Evolutionary conservation across 1,140 invertebrate genomes (phyloP), one percentile per base, ranked within the genome.

Genomic region (Polypedilum pembai): DNA sequence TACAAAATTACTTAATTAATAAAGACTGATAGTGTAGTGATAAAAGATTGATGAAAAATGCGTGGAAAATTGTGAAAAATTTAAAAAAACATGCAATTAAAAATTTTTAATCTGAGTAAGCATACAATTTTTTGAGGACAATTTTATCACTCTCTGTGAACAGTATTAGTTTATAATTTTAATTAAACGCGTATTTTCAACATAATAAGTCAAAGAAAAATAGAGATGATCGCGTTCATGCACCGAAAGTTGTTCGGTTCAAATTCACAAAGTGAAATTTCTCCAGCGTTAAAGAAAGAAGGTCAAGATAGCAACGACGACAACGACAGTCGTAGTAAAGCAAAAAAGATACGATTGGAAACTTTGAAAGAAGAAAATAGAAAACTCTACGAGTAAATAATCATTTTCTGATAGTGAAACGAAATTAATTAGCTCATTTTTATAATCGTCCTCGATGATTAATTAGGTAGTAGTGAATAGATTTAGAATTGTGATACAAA

Each of bases 181-280:
- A 56, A 1, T n/a, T n/a, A n/a, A n/a, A n/a, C 45, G n/a, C 45
- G 12, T 56, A n/a, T 56, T 56, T 12, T 15, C 12, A 56, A n/a
- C 4, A 56, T 56, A 4, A 56, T 56, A 12, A 56, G 10, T n/a
- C 3, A 56, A 12, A 56, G n/a, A 56, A 15, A n/a, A 56, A 45
- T n/a, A n/a, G n/a, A 45, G 2, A 56, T 56, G 45, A 12, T 56
- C n/a, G 45, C 10, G 12, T 8, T 4, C 45, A 12, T 12, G 45
- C 45, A n/a, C 15, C 12, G n/a, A 56, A 1, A 12, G 12, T 4
- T n/a, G 45, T 12, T 56, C 41, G 15, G 15, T 45, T 45, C n/a
- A 56, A 56, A 56, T 56, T n/a, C n/a, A n/a, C 12, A 56, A 56
- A 56, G 45, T 56, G 45, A 56, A 56, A 56, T 56, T 56, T 15